Percentiles rank a stretch among this genome's conserved stretches.
Evolutionary conservation across 1,140 invertebrate species (phyloP).

Genomic region (Ganaspis sp.): DNA sequence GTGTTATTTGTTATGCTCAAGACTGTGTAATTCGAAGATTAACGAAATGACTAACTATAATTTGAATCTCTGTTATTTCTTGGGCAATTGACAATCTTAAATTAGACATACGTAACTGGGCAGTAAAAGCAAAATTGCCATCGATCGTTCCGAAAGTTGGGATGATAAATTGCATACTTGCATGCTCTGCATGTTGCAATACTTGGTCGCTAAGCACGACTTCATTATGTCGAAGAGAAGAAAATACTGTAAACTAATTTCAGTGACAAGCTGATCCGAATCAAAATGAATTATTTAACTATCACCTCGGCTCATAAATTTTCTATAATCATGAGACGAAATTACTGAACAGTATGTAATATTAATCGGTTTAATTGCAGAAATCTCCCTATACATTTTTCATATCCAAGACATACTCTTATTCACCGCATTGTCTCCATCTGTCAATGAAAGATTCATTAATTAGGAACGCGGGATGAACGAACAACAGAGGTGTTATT

Average conservation of each 20-base stretch:
- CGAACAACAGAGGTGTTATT: not conserved
- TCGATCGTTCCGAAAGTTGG: slow-evolving; percentile 9
- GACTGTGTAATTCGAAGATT: no score
- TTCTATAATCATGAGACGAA: not conserved
- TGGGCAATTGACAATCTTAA: slow-evolving; percentile 29
- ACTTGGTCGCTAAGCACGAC: slow-evolving; percentile 51
- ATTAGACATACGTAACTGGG: not conserved
- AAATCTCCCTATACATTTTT: no score
- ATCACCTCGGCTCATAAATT: not conserved
- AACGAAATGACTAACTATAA: not conserved
- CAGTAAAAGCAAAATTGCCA: slow-evolving; percentile 8
- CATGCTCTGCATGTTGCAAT: slow-evolving; percentile 53
- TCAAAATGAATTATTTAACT: not conserved
- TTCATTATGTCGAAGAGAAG: slow-evolving; percentile 55
- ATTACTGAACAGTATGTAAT: no score
- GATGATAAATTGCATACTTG: slow-evolving; percentile 61
- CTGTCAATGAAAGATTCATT: not conserved
- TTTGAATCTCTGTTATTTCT: not conserved
- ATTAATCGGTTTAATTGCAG: no score
- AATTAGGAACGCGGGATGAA: not conserved
- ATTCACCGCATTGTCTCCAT: no score
- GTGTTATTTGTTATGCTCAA: no score
- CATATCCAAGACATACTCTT: no score
- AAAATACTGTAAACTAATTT: slow-evolving; percentile 53
- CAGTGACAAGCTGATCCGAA: slow-evolving; percentile 35